phyloP scores from a whole-genome alignment of 2,113 vertebrate genomes.

The Apteryx mantelli region DNA sequence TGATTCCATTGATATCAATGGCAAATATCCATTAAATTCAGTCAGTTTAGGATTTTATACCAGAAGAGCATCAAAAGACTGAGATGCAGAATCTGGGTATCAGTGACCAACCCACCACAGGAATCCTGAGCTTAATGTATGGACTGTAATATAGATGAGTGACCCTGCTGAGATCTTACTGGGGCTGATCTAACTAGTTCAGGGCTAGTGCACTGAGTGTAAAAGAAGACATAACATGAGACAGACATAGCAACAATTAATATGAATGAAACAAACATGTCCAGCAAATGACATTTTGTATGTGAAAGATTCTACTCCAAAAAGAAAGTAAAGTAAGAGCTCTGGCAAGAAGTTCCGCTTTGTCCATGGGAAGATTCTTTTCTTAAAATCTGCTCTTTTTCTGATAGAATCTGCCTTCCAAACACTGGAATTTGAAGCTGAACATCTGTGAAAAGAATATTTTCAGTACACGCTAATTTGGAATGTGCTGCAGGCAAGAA shows the following conservation, averaged over 20 bases:
- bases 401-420: not conserved
- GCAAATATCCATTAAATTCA: not conserved
- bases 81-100: not conserved
- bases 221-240: not conserved
- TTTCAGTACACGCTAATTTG: slow-evolving; percentile 63
- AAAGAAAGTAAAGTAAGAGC: not conserved
- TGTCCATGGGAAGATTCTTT: not conserved
- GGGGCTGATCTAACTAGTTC: not conserved
- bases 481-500: slow-evolving; percentile 56
- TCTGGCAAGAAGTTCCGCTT: not conserved
- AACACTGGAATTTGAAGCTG: slow-evolving; percentile 44
- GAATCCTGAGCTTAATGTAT: not conserved
- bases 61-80: not conserved
- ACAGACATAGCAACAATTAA: not conserved
- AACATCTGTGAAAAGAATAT: slow-evolving; percentile 67
- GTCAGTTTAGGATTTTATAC: not conserved
- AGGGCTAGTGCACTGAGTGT: not conserved
- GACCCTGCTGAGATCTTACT: not conserved
- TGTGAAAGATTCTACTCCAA: not conserved
- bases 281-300: not conserved
- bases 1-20: not conserved
- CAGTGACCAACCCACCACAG: not conserved
- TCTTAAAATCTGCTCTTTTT: slow-evolving; percentile 10
- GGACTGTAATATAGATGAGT: not conserved
- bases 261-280: not conserved